These are phyloP conservation scores for Papilio xuthus DNA, from an alignment of 1,140 invertebrate genomes.

Conservation along the genomic window DNA sequence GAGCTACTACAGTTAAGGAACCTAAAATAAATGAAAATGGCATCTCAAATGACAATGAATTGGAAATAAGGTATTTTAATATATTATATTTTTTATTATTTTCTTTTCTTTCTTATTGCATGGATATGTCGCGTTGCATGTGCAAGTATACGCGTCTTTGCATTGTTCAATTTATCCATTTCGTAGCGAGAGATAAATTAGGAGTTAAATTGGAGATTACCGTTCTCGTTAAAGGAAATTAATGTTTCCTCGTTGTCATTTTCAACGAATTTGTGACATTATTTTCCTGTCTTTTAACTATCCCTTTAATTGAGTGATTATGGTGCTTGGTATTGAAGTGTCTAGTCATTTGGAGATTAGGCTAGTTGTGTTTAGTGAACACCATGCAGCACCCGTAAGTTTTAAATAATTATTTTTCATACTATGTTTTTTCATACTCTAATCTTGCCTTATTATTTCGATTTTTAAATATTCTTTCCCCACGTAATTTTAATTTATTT, in stretches of 20 bases:
- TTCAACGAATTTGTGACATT: conserved; percentile 29
- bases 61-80: conserved; percentile 34
- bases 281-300: conserved; percentile 27
- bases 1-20: conserved; percentile 28
- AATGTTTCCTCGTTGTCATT: conserved; percentile 47
- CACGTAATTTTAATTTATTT: no score
- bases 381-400: conserved; percentile 19
- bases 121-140: background rate
- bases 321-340: background rate
- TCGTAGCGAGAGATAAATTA: conserved; percentile 52
- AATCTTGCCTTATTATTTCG: no score
- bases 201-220: conserved; percentile 57
- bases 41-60: conserved; percentile 20
- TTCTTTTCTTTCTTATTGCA: background rate
- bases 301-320: conserved; percentile 12
- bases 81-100: no score
- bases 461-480: background rate
- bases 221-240: conserved; percentile 52
- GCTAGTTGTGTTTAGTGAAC: background rate
- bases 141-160: background rate
- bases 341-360: background rate
- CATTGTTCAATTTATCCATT: conserved; percentile 60
- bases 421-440: no score
- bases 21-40: conserved; percentile 5
- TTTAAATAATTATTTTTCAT: no score